Percentiles rank a stretch among this genome's conserved stretches.
Conservation (phyloP, 2,797 vertebrate genomes). For the Myripristis jacobus region DNA sequence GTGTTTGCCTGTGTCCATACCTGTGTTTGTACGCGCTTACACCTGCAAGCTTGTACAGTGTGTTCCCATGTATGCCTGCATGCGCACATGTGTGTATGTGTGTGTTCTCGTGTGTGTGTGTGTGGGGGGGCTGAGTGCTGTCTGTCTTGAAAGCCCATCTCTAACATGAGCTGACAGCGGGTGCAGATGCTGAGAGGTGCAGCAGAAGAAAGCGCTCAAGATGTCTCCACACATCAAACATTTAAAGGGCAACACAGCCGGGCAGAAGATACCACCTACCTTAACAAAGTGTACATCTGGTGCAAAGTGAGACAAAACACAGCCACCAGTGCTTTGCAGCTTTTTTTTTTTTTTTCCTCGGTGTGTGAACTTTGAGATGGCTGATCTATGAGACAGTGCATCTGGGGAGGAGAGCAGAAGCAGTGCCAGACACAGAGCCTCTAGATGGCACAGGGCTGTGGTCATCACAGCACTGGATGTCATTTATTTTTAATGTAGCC, state of each 20-base stretch:
- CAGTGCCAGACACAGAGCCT: conserved; percentile 1
- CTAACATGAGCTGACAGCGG: conserved; percentile 50
- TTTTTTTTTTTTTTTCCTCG: not conserved
- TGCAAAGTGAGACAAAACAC: conserved; percentile 27
- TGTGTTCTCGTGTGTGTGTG: not conserved
- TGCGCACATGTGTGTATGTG: not conserved
- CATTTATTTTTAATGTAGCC: conserved; percentile 22
- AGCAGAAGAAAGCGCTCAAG: conserved; percentile 51
- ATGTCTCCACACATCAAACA: conserved; percentile 72
- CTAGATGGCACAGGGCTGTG: not conserved
- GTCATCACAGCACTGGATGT: not conserved
- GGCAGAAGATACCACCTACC: conserved; percentile 23
- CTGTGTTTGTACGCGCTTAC: not conserved
- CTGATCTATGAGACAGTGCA: not conserved
- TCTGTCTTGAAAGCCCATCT: conserved; percentile 36
- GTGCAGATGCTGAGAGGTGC: conserved; percentile 46
- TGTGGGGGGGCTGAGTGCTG: not conserved
- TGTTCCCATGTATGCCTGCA: not conserved
- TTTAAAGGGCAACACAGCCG: conserved; percentile 63
- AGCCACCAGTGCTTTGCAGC: not conserved
- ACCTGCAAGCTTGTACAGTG: not conserved
- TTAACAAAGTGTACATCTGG: conserved; percentile 37
- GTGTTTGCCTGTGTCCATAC: not conserved
- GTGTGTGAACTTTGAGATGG: not conserved
- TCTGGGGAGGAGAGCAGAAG: not conserved